Evolutionary conservation across 2,113 vertebrate genomes (phyloP).

Genomic region (Litocranius walleri): DNA sequence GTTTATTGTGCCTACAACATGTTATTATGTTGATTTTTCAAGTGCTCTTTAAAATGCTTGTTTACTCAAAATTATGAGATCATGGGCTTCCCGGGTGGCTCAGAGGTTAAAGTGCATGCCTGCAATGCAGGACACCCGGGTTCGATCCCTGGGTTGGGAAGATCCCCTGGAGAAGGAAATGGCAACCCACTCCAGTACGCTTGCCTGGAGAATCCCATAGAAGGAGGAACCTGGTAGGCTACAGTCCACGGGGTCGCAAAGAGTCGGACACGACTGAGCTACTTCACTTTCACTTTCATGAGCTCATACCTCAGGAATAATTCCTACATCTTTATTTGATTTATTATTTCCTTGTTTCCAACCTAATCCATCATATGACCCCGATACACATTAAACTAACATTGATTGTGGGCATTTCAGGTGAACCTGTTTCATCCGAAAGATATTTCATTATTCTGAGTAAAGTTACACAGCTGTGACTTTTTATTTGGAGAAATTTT

Average conservation of each 20-base stretch:
- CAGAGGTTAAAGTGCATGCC: too few species aligned
- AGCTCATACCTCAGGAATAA: not conserved
- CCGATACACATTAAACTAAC: not conserved
- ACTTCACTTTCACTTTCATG: not conserved
- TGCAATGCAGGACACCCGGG: too few species aligned
- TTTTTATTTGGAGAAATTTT: not conserved
- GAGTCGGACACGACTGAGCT: too few species aligned
- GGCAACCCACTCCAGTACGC: too few species aligned
- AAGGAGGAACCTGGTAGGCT: too few species aligned
- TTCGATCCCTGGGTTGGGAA: too few species aligned
- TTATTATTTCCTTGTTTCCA: not conserved
- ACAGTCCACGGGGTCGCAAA: too few species aligned
- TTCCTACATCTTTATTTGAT: not conserved
- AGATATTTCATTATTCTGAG: not conserved
- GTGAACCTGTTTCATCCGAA: not conserved
- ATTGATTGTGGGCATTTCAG: not conserved
- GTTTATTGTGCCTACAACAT: not conserved
- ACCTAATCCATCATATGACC: not conserved
- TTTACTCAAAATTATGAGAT: not conserved
- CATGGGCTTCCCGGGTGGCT: too few species aligned
- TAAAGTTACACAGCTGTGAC: not conserved
- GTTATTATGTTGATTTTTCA: not conserved
- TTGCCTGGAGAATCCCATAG: too few species aligned
- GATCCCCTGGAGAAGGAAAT: too few species aligned
- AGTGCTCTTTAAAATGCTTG: not conserved